Conservation (phyloP, 2,797 vertebrate species). For the Ciconia nigra region DNA sequence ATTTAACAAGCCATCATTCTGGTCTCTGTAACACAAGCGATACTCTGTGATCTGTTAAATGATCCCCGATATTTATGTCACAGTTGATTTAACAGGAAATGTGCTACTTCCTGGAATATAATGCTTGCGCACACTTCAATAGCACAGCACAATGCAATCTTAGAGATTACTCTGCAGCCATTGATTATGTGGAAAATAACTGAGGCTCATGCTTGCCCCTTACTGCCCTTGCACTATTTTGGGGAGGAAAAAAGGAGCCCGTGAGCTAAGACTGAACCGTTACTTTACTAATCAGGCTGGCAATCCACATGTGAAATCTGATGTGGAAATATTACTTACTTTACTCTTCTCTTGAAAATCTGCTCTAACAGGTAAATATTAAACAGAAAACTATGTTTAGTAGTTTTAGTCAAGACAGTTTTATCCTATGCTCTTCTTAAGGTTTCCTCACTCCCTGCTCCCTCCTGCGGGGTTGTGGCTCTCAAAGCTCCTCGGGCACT, state of each 20-base stretch:
- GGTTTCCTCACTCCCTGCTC: not conserved
- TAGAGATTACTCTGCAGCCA: slow-evolving; percentile 46
- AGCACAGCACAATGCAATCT: slow-evolving; percentile 43
- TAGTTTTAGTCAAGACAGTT: not conserved
- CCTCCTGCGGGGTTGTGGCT: not conserved
- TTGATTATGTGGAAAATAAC: slow-evolving; percentile 13
- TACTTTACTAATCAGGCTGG: not conserved
- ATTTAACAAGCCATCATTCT: slow-evolving; percentile 53
- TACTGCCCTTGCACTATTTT: not conserved
- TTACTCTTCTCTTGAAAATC: not conserved
- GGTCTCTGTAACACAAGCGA: slow-evolving; percentile 34
- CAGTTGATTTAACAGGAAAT: slow-evolving; percentile 72
- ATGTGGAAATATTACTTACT: not conserved
- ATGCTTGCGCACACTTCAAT: slow-evolving; percentile 43
- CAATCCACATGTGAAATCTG: not conserved
- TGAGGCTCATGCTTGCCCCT: not conserved
- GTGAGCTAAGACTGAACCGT: not conserved
- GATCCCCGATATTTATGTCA: slow-evolving; percentile 69
- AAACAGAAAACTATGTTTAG: not conserved
- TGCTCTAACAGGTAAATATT: not conserved
- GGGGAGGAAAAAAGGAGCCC: not conserved
- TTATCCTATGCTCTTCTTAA: not conserved
- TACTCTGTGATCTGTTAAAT: slow-evolving; percentile 69
- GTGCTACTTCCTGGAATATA: slow-evolving; percentile 62
- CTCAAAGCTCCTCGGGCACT: not conserved